Evolutionary conservation across 2,888 invertebrate genomes (phyloP).

Genomic region (Trissolcus japonicus): DNA sequence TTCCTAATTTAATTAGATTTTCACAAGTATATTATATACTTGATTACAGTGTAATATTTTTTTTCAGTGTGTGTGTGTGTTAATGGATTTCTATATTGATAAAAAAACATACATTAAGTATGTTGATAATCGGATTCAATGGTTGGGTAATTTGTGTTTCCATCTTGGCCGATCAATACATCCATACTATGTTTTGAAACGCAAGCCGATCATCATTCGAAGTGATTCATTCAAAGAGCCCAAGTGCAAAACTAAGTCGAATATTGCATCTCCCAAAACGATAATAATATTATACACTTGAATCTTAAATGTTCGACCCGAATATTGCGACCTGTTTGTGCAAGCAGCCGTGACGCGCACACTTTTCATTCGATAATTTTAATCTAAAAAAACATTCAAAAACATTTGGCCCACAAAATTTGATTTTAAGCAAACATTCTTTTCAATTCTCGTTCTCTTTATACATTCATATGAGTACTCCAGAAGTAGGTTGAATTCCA

Average conservation of each 20-base stretch:
- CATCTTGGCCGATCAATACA: no score
- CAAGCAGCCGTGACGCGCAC: slow-evolving; percentile 9
- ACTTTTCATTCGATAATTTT: slow-evolving; percentile 28
- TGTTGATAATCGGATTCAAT: no score
- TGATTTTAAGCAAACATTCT: slow-evolving; percentile 9
- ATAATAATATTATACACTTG: slow-evolving; percentile 20
- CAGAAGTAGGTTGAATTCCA: slow-evolving; percentile 17
- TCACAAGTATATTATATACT: no score
- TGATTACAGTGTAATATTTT: no score
- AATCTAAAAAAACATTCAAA: slow-evolving; percentile 12
- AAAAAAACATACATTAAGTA: no score
- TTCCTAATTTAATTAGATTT: no score
- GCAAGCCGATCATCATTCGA: no score
- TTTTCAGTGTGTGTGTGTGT: no score
- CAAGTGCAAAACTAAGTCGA: slow-evolving; percentile 15
- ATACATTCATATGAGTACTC: slow-evolving; percentile 6
- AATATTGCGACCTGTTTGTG: slow-evolving; percentile 27
- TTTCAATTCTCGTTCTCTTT: slow-evolving; percentile 16
- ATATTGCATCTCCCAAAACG: slow-evolving; percentile 14
- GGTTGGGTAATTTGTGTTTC: no score
- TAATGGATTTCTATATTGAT: no score
- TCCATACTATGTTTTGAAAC: no score
- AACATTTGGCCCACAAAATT: slow-evolving; percentile 4
- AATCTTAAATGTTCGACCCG: slow-evolving; percentile 18
- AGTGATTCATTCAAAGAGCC: slow-evolving; percentile 8